These are phyloP conservation scores for Frieseomelitta varia DNA, from an alignment of 1,140 invertebrate genomes.

Conservation along the genomic window DNA sequence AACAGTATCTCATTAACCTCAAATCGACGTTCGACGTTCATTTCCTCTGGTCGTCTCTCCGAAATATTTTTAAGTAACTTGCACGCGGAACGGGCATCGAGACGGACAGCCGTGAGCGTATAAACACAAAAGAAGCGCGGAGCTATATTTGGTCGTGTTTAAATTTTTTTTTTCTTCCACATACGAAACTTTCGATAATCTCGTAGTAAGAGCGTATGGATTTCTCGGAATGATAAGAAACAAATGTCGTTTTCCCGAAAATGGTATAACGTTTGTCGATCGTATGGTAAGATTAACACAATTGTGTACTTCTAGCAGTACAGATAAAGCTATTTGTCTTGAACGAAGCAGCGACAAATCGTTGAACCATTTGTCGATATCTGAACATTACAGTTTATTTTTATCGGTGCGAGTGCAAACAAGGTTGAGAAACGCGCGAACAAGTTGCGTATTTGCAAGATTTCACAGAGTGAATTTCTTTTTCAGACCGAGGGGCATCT, in stretches of 20 bases:
- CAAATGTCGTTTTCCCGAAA: not conserved
- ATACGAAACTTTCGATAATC: no score
- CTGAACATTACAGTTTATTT: not conserved
- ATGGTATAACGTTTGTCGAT: not conserved
- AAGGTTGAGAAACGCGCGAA: not conserved
- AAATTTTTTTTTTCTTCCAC: not conserved
- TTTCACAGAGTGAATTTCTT: not conserved
- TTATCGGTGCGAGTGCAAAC: not conserved
- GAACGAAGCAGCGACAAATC: not conserved
- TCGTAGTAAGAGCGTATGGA: not conserved
- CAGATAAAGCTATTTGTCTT: not conserved
- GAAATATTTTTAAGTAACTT: slow-evolving; percentile 1
- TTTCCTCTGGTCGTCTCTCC: no score
- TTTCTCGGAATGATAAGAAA: not conserved
- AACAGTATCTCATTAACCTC: not conserved
- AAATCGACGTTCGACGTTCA: not conserved
- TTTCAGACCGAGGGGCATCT: slow-evolving; percentile 28
- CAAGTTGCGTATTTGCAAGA: not conserved
- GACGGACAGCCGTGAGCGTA: not conserved
- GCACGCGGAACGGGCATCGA: not conserved
- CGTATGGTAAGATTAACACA: slow-evolving; percentile 10
- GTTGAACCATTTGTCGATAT: not conserved
- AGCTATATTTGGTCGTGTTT: not conserved
- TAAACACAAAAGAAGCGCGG: slow-evolving; percentile 22
- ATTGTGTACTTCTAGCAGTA: not conserved